Evolutionary conservation across 2,797 vertebrate species (phyloP).

Genomic region (Pseudochaenichthys georgianus): DNA sequence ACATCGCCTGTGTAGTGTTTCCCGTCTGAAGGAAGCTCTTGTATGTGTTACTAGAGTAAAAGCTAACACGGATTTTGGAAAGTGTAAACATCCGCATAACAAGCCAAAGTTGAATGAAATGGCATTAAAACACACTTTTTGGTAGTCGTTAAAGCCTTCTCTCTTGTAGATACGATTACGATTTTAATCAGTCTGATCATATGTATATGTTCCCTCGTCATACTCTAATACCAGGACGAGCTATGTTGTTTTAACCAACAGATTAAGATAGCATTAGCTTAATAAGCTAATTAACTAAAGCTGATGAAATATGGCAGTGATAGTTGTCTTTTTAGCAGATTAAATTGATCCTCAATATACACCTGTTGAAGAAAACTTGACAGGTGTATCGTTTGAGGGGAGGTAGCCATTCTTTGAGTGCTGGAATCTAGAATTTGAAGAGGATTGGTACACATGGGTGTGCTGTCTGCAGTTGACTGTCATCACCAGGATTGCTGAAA

Average conservation of each 20-base stretch:
- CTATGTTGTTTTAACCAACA: too few species aligned
- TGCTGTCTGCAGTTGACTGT: slow-evolving; percentile 10
- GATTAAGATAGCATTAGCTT: background rate
- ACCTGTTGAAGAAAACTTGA: background rate
- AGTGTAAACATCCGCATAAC: too few species aligned
- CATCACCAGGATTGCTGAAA: background rate
- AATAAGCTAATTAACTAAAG: background rate
- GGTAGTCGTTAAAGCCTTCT: too few species aligned
- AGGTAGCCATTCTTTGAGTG: too few species aligned
- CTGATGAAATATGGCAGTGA: background rate
- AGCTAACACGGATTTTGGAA: too few species aligned
- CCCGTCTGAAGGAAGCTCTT: background rate
- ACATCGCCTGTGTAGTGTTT: background rate
- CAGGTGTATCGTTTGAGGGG: background rate
- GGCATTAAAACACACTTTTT: too few species aligned
- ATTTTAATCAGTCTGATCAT: too few species aligned
- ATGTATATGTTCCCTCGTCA: background rate
- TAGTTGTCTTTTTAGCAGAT: background rate
- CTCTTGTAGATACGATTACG: too few species aligned
- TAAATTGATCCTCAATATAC: background rate
- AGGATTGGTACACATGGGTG: background rate
- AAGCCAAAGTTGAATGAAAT: too few species aligned
- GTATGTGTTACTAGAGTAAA: background rate
- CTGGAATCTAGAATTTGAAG: too few species aligned
- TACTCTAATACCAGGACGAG: background rate